Evolutionary conservation across 1,140 invertebrate species (phyloP).

Genomic region (Drosophila quadrilineata): DNA sequence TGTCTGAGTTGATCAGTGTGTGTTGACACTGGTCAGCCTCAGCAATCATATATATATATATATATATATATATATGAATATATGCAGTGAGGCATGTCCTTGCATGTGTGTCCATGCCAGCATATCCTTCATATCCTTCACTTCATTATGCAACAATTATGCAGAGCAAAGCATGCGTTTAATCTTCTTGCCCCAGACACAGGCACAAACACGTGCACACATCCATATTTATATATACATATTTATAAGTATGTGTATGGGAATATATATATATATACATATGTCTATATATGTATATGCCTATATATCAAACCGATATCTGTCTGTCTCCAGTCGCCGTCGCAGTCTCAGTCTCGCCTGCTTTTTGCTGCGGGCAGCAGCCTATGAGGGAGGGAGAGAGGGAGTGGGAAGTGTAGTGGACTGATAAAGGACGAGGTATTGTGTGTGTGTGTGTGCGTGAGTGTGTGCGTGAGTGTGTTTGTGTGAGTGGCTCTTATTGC

Average conservation of each 20-base stretch:
- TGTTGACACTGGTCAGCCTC: constrained; percentile 40
- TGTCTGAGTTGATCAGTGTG: too few species aligned
- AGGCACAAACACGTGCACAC: constrained; percentile 5
- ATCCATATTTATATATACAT: background rate
- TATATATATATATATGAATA: too few species aligned
- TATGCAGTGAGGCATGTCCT: constrained; percentile 56
- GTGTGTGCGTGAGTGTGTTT: background rate
- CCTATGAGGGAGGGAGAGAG: too few species aligned
- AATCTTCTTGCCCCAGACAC: constrained; percentile 65
- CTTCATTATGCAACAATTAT: constrained; percentile 80
- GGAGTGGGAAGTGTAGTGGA: too few species aligned
- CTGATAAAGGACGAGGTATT: too few species aligned
- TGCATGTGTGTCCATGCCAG: constrained; percentile 43
- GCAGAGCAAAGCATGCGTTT: constrained; percentile 78
- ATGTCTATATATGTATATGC: constrained; percentile 6
- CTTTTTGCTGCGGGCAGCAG: background rate
- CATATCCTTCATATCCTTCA: constrained; percentile 78
- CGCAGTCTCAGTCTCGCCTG: background rate
- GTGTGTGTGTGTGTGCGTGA: background rate
- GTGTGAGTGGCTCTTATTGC: constrained; percentile 24
- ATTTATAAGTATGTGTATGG: background rate
- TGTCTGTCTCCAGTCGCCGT: background rate
- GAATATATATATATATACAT: background rate
- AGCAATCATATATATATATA: constrained; percentile 68
- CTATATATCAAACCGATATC: too few species aligned